Percentiles rank a stretch among this genome's conserved stretches.
These are phyloP conservation scores for Arctocebus calabarensis DNA, from an alignment of 2,797 vertebrate species.

Conservation along the genomic window DNA sequence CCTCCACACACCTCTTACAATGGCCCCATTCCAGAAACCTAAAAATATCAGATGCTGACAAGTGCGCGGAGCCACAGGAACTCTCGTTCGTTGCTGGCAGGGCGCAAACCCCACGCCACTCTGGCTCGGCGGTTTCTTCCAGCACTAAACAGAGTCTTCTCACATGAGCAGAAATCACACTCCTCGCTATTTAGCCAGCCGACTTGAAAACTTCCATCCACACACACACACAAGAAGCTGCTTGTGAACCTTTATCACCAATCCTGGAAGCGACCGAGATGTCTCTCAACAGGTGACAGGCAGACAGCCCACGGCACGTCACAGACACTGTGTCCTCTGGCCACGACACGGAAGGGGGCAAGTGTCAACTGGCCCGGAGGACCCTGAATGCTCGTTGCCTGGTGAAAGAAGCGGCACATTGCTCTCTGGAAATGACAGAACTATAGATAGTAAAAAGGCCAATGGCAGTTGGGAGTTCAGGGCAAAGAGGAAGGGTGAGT, in stretches of 20 bases:
- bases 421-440: background rate
- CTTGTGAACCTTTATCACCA: rapidly evolving
- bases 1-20: rapidly evolving
- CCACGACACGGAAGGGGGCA: too few species aligned
- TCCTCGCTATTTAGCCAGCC: rapidly evolving
- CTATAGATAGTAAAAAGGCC: rapidly evolving
- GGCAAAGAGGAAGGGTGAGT: rapidly evolving
- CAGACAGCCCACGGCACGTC: rapidly evolving
- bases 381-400: rapidly evolving
- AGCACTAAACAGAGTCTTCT: rapidly evolving
- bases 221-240: too few species aligned
- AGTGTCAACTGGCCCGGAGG: background rate
- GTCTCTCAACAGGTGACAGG: rapidly evolving
- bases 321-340: too few species aligned
- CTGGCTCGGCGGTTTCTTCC: background rate
- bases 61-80: rapidly evolving
- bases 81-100: rapidly evolving
- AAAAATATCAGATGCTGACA: rapidly evolving
- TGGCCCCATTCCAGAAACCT: background rate
- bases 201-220: background rate
- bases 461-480: rapidly evolving
- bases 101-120: rapidly evolving
- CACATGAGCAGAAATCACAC: rapidly evolving
- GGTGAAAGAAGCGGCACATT: rapidly evolving
- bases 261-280: background rate